Conservation (phyloP, 1,140 invertebrate genomes). For the Carcinoscorpius rotundicauda region DNA sequence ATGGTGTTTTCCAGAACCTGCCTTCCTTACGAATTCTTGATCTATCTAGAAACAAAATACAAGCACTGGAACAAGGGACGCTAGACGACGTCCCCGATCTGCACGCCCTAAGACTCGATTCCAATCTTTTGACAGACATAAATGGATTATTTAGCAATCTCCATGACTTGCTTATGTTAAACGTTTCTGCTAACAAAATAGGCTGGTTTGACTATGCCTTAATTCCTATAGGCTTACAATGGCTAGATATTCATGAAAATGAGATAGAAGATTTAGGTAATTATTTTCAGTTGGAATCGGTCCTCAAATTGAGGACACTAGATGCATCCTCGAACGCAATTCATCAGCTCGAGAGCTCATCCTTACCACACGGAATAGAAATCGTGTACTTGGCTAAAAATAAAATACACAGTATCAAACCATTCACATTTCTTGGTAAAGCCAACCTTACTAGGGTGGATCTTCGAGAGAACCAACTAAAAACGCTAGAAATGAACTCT, state of each 20-base stretch:
- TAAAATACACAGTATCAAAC: constrained; percentile 58
- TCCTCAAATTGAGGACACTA: constrained; percentile 57
- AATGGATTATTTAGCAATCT: constrained; percentile 71
- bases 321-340: constrained; percentile 73
- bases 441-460: constrained; percentile 66
- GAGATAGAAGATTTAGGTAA: constrained; percentile 69
- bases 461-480: constrained; percentile 71
- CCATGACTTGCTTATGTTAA: constrained; percentile 69
- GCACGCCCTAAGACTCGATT: constrained; percentile 72
- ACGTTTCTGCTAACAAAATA: constrained; percentile 79
- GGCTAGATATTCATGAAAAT: constrained; percentile 83
- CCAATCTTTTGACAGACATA: constrained; percentile 70
- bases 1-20: constrained; percentile 61
- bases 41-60: constrained; percentile 70
- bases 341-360: constrained; percentile 51
- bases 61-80: constrained; percentile 61
- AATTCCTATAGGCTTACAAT: constrained; percentile 64
- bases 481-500: constrained; percentile 64
- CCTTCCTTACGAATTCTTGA: constrained; percentile 75
- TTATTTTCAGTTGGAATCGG: constrained; percentile 58
- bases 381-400: constrained; percentile 70
- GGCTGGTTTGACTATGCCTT: constrained; percentile 81
- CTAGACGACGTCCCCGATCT: constrained; percentile 65
- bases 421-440: constrained; percentile 70
- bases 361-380: constrained; percentile 62